Conservation (phyloP, 64 coral and sea anemone genomes). For the Acropora tenuis region DNA sequence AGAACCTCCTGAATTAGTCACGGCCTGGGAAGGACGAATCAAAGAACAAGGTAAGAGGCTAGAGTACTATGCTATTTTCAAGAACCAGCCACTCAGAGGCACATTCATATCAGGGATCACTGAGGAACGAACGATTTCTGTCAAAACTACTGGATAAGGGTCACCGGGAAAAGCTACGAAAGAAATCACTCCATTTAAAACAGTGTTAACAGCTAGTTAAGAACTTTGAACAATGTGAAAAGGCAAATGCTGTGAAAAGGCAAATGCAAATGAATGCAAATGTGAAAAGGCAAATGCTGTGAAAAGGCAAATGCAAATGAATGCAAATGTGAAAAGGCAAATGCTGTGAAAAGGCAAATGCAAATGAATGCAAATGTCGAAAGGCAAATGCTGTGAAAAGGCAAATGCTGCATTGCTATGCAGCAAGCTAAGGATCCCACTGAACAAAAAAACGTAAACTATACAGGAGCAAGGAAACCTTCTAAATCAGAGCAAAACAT, state of each 20-base stretch:
- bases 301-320: constrained; percentile 25
- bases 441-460: constrained; percentile 17
- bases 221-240: too few relatives aligned
- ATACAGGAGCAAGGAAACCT: constrained; percentile 21
- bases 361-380: constrained; percentile 28
- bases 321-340: constrained; percentile 33
- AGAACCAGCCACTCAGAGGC: constrained; percentile 59
- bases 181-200: too few relatives aligned
- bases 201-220: too few relatives aligned
- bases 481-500: constrained; percentile 24
- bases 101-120: constrained; percentile 54
- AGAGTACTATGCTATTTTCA: constrained; percentile 54
- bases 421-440: constrained; percentile 26
- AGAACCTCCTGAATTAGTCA: constrained; percentile 37
- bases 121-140: constrained; percentile 26
- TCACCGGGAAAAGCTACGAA: constrained; percentile 12
- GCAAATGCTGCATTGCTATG: constrained; percentile 21
- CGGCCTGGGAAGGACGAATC: constrained; percentile 51
- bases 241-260: constrained; percentile 22
- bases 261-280: constrained; percentile 26
- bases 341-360: constrained; percentile 37
- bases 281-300: constrained; percentile 6
- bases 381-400: constrained; percentile 35
- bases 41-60: constrained; percentile 71
- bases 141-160: constrained; percentile 28